A percentile compares a stretch with the other conserved stretches of the same genome.
phyloP scores from a whole-genome alignment of 1,140 invertebrate genomes.

The Drosophila athabasca region DNA sequence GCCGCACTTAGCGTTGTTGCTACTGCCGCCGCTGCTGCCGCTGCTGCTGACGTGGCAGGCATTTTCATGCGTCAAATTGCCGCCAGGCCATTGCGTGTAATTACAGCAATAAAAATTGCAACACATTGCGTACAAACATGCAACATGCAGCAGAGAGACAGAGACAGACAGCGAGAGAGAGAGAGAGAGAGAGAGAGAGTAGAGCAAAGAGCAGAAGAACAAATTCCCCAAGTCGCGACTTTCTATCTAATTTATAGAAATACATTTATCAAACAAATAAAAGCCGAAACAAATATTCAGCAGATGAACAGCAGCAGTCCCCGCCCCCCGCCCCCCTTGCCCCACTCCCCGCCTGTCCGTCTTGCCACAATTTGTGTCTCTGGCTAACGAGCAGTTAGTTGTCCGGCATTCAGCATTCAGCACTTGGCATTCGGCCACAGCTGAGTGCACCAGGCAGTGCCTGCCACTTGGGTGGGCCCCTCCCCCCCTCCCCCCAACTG shows the following conservation, averaged over 20 bases:
- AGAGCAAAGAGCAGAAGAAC: not conserved
- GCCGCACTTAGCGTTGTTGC: conserved; percentile 62
- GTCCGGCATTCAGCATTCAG: conserved; percentile 19
- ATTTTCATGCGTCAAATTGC: conserved; percentile 82
- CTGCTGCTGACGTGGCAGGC: conserved; percentile 64
- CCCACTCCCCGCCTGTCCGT: not conserved
- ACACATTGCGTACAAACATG: conserved; percentile 79
- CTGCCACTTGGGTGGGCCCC: conserved; percentile 68
- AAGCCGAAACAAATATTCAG: conserved; percentile 70
- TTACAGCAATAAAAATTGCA: conserved; percentile 79
- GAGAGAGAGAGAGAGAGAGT: conserved; percentile 1
- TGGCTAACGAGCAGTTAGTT: conserved; percentile 62
- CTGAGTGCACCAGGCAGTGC: conserved; percentile 36
- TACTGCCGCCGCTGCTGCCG: conserved; percentile 22
- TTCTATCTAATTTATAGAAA: conserved; percentile 73
- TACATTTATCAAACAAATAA: conserved; percentile 70
- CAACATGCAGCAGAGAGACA: conserved; percentile 45
- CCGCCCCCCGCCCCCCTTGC: not conserved
- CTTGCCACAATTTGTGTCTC: conserved; percentile 69
- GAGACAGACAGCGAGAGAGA: conserved; percentile 1
- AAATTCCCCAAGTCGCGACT: not conserved
- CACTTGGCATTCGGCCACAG: conserved; percentile 52
- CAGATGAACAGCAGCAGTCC: conserved; percentile 25
- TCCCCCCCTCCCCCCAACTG: conserved; percentile 3
- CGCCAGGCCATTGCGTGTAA: conserved; percentile 77